Conservation (phyloP, 2,113 vertebrate genomes). For the Myotis davidii region DNA sequence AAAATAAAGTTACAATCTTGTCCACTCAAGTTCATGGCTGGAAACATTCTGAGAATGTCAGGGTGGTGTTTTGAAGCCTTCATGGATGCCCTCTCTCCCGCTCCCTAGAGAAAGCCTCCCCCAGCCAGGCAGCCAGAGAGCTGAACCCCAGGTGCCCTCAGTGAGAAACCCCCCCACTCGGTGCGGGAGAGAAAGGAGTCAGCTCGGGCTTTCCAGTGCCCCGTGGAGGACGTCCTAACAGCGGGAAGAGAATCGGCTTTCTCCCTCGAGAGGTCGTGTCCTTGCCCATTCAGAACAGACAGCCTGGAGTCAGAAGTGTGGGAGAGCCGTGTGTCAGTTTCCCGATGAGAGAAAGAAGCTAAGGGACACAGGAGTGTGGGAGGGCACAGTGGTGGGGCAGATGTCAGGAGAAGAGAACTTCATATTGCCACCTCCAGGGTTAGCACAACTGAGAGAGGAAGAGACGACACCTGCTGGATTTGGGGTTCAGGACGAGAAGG, state of each 20-base stretch:
- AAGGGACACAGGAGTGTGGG: fast-evolving
- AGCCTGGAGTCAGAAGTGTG: neutral
- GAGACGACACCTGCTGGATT: fast-evolving
- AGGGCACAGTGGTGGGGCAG: fast-evolving
- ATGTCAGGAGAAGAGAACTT: neutral
- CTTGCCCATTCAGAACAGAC: neutral
- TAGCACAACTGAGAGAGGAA: neutral
- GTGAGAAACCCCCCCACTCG: neutral
- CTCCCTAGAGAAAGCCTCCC: neutral
- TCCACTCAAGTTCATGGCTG: neutral
- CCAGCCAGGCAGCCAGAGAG: too few relatives aligned
- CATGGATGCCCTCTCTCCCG: neutral
- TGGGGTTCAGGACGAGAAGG: neutral
- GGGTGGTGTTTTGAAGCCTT: neutral
- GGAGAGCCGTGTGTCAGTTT: neutral
- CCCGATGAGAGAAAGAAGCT: neutral
- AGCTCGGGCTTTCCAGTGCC: neutral
- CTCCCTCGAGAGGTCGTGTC: neutral
- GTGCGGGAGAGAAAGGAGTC: neutral
- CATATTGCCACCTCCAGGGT: fast-evolving
- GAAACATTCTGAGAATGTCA: neutral
- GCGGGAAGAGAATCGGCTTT: neutral
- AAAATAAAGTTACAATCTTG: neutral
- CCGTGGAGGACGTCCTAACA: neutral
- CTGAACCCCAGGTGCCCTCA: too few relatives aligned